phyloP scores from a whole-genome alignment of 2,888 invertebrate genomes.

The Acrobasis consociella region DNA sequence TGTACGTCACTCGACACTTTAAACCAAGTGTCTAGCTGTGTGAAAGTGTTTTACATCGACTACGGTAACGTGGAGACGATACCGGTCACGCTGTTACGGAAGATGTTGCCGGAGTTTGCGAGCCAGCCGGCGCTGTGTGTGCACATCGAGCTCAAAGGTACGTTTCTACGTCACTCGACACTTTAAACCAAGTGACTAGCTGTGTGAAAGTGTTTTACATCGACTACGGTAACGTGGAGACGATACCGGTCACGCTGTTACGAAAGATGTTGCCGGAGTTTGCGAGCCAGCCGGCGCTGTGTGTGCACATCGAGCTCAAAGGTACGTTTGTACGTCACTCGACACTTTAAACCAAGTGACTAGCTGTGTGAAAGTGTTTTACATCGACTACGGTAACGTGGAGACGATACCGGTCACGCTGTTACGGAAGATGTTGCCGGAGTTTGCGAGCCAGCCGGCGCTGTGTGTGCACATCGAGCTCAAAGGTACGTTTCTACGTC shows the following conservation, averaged over 20 bases:
- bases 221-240: conserved; percentile 58
- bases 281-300: conserved; percentile 49
- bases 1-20: too few species aligned
- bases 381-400: conserved; percentile 62
- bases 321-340: too few species aligned
- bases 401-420: conserved; percentile 39
- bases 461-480: conserved; percentile 37
- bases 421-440: conserved; percentile 64
- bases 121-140: conserved; percentile 48
- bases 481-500: too few species aligned
- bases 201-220: conserved; percentile 51
- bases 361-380: too few species aligned
- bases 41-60: conserved; percentile 57
- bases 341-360: too few species aligned
- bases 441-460: conserved; percentile 54
- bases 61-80: conserved; percentile 53
- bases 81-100: conserved; percentile 47
- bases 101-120: conserved; percentile 65
- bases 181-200: too few species aligned
- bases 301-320: conserved; percentile 30
- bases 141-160: conserved; percentile 27
- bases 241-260: conserved; percentile 43
- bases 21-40: too few species aligned
- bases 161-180: too few species aligned
- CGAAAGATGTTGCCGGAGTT: conserved; percentile 68